phyloP scores from a whole-genome alignment of 2,113 vertebrate genomes.

The Psophia crepitans region DNA sequence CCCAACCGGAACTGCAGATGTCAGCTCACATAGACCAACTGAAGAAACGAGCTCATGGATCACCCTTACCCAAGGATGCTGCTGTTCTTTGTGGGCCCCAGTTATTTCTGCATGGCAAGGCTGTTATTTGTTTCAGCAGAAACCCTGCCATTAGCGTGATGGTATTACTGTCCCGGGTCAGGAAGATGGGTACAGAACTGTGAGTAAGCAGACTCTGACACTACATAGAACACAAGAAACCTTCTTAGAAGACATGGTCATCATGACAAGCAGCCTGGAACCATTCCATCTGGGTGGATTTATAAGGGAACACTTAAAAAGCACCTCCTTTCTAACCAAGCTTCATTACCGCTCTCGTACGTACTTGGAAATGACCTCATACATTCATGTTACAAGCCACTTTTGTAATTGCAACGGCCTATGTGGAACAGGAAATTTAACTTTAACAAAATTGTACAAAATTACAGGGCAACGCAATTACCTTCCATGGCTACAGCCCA shows the following conservation, averaged over 20 bases:
- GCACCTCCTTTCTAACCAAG: background rate
- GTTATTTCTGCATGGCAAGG: background rate
- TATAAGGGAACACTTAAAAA: background rate
- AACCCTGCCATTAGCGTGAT: background rate
- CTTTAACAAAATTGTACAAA: background rate
- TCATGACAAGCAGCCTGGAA: background rate
- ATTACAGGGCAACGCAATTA: background rate
- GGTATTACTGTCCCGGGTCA: background rate
- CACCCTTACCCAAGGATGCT: background rate
- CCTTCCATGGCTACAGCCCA: background rate
- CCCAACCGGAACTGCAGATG: accelerated
- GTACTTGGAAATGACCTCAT: background rate
- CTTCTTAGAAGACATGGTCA: background rate
- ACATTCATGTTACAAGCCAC: background rate
- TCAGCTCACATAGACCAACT: background rate
- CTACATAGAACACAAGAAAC: background rate
- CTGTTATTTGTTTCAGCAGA: background rate
- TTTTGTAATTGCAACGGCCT: background rate
- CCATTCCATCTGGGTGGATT: background rate
- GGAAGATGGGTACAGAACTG: background rate
- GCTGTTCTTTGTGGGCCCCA: background rate
- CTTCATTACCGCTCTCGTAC: background rate
- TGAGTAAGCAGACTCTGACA: background rate
- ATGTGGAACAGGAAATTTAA: background rate
- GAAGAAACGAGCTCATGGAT: background rate